These are phyloP conservation scores for Nysson spinosus DNA, from an alignment of 2,888 invertebrate species.

Conservation along the genomic window DNA sequence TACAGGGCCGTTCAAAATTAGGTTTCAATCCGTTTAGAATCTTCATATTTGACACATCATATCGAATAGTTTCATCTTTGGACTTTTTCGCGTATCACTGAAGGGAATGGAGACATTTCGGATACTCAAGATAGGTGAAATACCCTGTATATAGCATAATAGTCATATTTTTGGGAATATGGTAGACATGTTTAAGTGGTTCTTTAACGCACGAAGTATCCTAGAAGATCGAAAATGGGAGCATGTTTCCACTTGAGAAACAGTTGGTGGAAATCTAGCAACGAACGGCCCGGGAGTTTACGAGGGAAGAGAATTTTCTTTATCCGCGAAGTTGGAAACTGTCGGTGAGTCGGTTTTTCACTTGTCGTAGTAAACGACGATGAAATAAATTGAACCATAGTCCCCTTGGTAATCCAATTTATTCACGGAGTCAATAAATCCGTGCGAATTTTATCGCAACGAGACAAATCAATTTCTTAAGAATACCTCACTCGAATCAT, in stretches of 20 bases:
- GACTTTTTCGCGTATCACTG: too few relatives aligned
- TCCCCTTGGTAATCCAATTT: constrained; percentile 31
- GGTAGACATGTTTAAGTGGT: not conserved
- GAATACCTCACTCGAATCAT: not conserved
- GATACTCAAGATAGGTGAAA: too few relatives aligned
- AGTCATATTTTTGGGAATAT: not conserved
- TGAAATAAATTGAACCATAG: constrained; percentile 46
- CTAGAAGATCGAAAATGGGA: constrained; percentile 1
- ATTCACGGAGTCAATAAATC: constrained; percentile 28
- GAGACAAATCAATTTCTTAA: constrained; percentile 13
- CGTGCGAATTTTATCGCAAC: constrained; percentile 12
- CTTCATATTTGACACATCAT: too few relatives aligned
- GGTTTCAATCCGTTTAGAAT: too few relatives aligned
- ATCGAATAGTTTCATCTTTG: too few relatives aligned
- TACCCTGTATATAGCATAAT: too few relatives aligned
- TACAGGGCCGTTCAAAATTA: too few relatives aligned
- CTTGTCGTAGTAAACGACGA: constrained; percentile 45
- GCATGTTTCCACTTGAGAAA: constrained; percentile 20
- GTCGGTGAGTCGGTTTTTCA: constrained; percentile 44
- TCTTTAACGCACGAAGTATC: not conserved
- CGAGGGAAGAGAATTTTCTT: constrained; percentile 45
- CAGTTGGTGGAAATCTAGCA: constrained; percentile 14
- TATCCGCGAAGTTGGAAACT: constrained; percentile 42
- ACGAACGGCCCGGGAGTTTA: constrained; percentile 31
- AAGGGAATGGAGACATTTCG: too few relatives aligned